A percentile compares a stretch with the other conserved stretches of the same genome.
phyloP scores from a whole-genome alignment of 2,888 invertebrate species.

The Antheraea assamensis region DNA sequence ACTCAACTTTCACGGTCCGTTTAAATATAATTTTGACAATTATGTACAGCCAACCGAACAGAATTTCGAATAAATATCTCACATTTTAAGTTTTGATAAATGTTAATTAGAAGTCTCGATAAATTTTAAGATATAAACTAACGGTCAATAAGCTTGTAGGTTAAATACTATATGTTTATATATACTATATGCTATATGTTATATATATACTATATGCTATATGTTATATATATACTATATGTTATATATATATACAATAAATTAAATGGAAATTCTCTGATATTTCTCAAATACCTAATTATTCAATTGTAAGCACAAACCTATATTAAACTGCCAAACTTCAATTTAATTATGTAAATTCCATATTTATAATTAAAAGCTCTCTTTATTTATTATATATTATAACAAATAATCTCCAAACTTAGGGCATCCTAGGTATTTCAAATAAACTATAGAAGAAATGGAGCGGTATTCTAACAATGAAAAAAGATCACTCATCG shows the following conservation, averaged over 20 bases:
- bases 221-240: too few species aligned
- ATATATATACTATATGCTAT: too few species aligned
- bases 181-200: too few species aligned
- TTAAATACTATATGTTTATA: too few species aligned
- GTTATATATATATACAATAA: too few species aligned
- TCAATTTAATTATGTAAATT: too few species aligned
- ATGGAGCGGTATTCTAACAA: neutral
- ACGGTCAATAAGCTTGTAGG: too few species aligned
- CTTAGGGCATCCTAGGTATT: neutral
- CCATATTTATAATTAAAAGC: neutral
- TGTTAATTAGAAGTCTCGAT: too few species aligned
- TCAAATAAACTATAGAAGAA: neutral
- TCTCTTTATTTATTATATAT: neutral
- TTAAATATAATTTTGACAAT: conserved; percentile 3
- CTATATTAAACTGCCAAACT: too few species aligned
- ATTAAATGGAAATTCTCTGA: too few species aligned
- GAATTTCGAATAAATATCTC: neutral
- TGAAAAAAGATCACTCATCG: conserved; percentile 29
- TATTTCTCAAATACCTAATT: neutral
- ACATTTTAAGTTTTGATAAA: too few species aligned
- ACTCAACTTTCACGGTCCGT: conserved; percentile 1
- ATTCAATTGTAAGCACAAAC: neutral
- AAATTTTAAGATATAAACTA: too few species aligned
- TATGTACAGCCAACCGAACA: neutral
- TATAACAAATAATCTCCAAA: neutral